phyloP scores from a whole-genome alignment of 2,797 vertebrate genomes.

The Cyprinella venusta region DNA sequence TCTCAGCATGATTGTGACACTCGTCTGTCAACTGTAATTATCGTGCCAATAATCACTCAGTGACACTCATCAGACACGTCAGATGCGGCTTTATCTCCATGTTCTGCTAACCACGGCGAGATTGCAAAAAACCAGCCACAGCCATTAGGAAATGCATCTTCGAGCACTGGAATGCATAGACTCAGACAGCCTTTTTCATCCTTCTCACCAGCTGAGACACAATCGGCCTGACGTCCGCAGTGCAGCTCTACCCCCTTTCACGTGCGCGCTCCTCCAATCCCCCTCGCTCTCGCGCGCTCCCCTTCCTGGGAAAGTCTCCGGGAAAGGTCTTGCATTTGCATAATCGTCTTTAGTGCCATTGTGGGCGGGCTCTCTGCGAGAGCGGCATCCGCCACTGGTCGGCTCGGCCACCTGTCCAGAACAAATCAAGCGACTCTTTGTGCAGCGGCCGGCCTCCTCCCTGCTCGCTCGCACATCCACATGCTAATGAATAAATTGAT shows the following conservation, averaged over 20 bases:
- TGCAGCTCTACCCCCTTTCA: constrained; percentile 22
- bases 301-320: constrained; percentile 84
- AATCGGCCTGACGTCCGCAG: constrained; percentile 28
- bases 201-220: constrained; percentile 23
- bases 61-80: not conserved
- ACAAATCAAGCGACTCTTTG: constrained; percentile 75
- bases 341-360: constrained; percentile 80
- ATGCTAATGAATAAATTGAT: constrained; percentile 60
- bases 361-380: constrained; percentile 76
- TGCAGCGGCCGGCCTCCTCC: not conserved
- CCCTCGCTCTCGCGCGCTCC: constrained; percentile 62
- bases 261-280: constrained; percentile 12
- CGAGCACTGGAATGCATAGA: constrained; percentile 7
- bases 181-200: constrained; percentile 18
- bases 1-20: constrained; percentile 28
- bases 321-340: constrained; percentile 80
- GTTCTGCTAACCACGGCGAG: not conserved
- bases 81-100: not conserved
- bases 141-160: not conserved
- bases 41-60: not conserved
- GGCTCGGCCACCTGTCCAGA: constrained; percentile 84
- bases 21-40: constrained; percentile 28
- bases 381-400: constrained; percentile 57
- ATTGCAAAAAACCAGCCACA: not conserved
- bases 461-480: constrained; percentile 32